Base-by-base conservation (phyloP, 1,140 invertebrate species). In the Hyles vespertilio region DNA sequence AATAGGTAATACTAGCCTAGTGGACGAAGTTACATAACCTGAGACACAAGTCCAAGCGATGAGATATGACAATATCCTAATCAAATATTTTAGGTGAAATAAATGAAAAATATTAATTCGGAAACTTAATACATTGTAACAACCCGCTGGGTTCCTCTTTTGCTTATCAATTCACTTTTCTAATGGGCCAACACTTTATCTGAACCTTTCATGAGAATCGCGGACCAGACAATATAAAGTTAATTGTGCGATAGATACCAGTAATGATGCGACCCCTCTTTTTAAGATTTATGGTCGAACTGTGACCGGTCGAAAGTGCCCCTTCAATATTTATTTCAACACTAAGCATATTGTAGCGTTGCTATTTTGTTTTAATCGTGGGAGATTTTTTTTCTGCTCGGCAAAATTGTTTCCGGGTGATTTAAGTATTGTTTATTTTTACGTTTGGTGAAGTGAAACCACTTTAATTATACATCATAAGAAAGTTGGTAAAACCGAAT, bases 241-340 rank as follows among this genome's bases (percentile, higher is more conserved):
- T 86, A 88, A 88, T 88, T 88, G 85, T 77, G 75, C 78, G 83
- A 86, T 77, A 80, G 77, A 84, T 75, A 84, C 81, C 81, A 78
- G 79, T 83, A 81, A 86, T 81, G 79, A 81, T 78, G 59, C 69
- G 55, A 63, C 64, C 66, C 67, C 69, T 76, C 74, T 56, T 44
- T 57, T 59, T 61, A 60, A 75, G 77, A 87, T 87, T 87, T 86
- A 86, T 86, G 75, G 65, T 69, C 67, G 71, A 58, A 66, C 73
- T 74, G 70, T 82, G 79, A 85, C 77, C 76, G 59, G 36, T 69
- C 67, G 59, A 70, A 77, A 81, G 72, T 81, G 69, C 77, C 79
- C 78, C 71, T 69, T 64, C 76, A 33, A 77, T 81, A 81, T 84
- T 81, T 81, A 77, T 81, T 67, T 78, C 65, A 70, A 77, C 74